Base-by-base conservation (phyloP, 2,888 invertebrate genomes). In the Melanostoma mellinum region DNA sequence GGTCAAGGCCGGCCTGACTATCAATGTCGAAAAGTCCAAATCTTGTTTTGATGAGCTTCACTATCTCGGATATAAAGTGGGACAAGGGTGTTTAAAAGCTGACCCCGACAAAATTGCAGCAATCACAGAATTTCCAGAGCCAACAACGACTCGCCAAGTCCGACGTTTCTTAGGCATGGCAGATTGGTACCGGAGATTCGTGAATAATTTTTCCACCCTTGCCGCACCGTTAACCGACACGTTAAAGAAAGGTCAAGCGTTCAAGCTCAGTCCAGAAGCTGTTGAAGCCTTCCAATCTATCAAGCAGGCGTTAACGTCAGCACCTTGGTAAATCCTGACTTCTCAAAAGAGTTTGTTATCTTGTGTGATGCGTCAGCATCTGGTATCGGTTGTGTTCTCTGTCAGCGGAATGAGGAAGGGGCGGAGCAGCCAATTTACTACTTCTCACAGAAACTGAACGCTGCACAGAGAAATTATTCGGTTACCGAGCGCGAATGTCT, bases 101-200 rank as follows among this genome's bases (percentile, higher is more conserved):
- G 1, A 20, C 20, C 20, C 20, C 20, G 20, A 20, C 20, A 20
- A 20, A 1, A 20, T 20, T 20, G 0, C 73, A 67, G 20, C 35
- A 1, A 36, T 53, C 1, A 3, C n/a, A 1, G 35, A 53, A 2
- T 42, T 40, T 35, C 75, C 75, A 10, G 55, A 38, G 20, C 86
- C 81, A 5, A 55, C 44, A n/a, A 72, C 71, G 3, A 75, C 67
- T 10, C 65, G 65, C 0, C 73, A 85, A 40, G 53, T 85, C 2
- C 46, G 85, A 32, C 38, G 76, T 30, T 85, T 86, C n/a, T 53
- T 86, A 0, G 84, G 86, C 1, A 68, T 86, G 36, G 72, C 80
- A 6, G 81, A 78, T 9, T 86, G 69, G 20, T 20, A 20, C 20
- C 20, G 20, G 20, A 20, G 20, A 20, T 20, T 20, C 60, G 81